Base-by-base conservation (phyloP, 2,888 invertebrate species). In the Timandra comae region DNA sequence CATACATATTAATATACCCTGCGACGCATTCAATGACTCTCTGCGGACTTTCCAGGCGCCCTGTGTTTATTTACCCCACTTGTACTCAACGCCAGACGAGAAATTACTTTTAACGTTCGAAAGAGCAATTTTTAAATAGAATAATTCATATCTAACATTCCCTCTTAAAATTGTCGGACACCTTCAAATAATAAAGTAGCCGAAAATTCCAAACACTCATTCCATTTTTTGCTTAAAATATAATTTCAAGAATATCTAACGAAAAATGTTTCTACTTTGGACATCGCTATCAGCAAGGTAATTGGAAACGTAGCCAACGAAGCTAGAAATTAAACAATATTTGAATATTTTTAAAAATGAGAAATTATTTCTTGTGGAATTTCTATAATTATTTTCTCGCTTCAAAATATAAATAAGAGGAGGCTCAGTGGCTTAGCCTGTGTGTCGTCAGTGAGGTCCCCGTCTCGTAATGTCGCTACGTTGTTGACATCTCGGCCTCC, bases 391-490 rank as follows among this genome's bases (percentile, higher is more conserved):
- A 58, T 61, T 72, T 73, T 70, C 63, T 63, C 61, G 57, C 48
- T 48, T 54, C 54, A 56, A 63, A 66, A 63, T 67, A 66, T 67
- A 66, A 67, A 67, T 66, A 69, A 62, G 58, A 58, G 40, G 49
- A 57, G 65, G 67, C 71, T 65, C 56, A 64, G 63, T 73, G 70
- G 80, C 78, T 81, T 78, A 80, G 68, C 54, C 63, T 56, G 70
- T 56, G 70, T 74, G 79, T 78, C 73, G 67, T 52, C 72, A 63
- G 55, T 62, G 56, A 63, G 72, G 73, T 75, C 68, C 64, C 63
- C 68, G 67, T 65, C 64, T 76, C 73, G 69, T 77, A 79, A 77
- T 74, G 71, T 73, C 63, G 63, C 63, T 51, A 61, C 57, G 62
- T 63, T 72, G 81, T 76, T 81, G 77, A 60, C 62, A 63, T 52